phyloP scores from a whole-genome alignment of 2,797 vertebrate genomes.

The Arvicola amphibius region DNA sequence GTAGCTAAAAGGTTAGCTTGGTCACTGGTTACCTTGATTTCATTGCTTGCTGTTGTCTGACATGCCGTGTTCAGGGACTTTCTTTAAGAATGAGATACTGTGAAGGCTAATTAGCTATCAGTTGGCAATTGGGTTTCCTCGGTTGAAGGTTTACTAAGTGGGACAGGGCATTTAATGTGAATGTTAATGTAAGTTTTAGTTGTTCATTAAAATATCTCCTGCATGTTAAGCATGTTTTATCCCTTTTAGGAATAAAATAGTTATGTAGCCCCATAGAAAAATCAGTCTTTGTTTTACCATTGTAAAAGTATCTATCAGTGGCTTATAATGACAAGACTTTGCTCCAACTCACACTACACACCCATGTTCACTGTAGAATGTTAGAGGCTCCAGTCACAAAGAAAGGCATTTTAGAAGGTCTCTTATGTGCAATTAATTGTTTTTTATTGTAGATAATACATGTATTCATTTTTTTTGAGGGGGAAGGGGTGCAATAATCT shows the following conservation, averaged over 20 bases:
- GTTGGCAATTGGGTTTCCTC: not conserved
- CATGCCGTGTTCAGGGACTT: constrained; percentile 2
- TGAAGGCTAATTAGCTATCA: not conserved
- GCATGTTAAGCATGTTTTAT: not conserved
- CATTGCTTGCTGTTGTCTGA: not conserved
- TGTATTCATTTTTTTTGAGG: not conserved
- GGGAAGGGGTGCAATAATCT: not conserved
- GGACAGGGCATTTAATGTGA: not conserved
- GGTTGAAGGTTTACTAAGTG: not conserved
- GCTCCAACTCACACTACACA: not conserved
- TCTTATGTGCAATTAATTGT: not conserved
- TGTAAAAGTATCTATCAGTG: not conserved
- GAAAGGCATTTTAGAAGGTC: not conserved
- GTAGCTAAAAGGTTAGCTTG: not conserved
- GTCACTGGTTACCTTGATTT: not conserved
- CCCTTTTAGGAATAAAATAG: not conserved
- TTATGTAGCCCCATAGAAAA: not conserved
- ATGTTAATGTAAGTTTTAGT: not conserved
- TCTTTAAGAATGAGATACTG: not conserved
- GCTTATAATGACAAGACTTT: not conserved
- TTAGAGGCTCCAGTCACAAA: not conserved
- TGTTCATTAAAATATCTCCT: not conserved
- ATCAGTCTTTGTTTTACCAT: not conserved
- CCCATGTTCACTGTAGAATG: not conserved
- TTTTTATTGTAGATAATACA: not conserved